Evolutionary conservation across 1,140 invertebrate genomes (phyloP).

Genomic region (Ganaspis sp.): DNA sequence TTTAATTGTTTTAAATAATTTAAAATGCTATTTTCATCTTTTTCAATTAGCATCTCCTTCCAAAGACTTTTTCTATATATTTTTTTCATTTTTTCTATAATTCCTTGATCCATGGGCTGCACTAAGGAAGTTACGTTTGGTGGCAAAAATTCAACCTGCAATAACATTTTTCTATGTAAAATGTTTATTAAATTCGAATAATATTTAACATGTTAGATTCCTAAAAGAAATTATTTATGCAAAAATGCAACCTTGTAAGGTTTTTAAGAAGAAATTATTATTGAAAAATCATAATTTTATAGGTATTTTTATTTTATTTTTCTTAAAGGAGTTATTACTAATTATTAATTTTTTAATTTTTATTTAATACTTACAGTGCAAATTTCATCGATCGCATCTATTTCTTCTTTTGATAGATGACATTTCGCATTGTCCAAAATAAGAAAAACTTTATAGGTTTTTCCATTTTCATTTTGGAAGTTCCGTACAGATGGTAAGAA

Average conservation of each 20-base stretch:
- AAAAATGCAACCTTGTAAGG: no score
- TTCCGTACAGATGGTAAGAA: conserved; percentile 36
- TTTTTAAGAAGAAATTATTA: no score
- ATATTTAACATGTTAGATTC: no score
- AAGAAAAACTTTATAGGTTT: conserved; percentile 22
- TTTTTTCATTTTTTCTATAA: conserved; percentile 39
- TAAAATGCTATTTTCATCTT: background rate
- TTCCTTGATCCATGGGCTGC: conserved; percentile 68
- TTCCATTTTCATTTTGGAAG: conserved; percentile 10
- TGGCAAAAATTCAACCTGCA: conserved; percentile 67
- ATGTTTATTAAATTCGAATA: no score
- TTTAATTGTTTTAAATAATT: background rate
- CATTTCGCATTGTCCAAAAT: conserved; percentile 50
- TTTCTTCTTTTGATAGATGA: conserved; percentile 66
- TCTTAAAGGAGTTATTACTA: no score
- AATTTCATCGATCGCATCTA: conserved; percentile 64
- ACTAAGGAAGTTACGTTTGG: conserved; percentile 70
- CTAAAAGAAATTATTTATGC: background rate
- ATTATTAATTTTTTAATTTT: background rate
- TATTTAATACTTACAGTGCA: conserved; percentile 50
- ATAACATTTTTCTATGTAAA: no score
- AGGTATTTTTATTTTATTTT: no score
- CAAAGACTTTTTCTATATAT: background rate
- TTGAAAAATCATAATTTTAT: no score
- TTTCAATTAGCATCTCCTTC: background rate